A percentile compares a stretch with the other conserved stretches of the same genome.
Conservation (phyloP, 2,888 invertebrate genomes). For the Megamerina dolium region DNA sequence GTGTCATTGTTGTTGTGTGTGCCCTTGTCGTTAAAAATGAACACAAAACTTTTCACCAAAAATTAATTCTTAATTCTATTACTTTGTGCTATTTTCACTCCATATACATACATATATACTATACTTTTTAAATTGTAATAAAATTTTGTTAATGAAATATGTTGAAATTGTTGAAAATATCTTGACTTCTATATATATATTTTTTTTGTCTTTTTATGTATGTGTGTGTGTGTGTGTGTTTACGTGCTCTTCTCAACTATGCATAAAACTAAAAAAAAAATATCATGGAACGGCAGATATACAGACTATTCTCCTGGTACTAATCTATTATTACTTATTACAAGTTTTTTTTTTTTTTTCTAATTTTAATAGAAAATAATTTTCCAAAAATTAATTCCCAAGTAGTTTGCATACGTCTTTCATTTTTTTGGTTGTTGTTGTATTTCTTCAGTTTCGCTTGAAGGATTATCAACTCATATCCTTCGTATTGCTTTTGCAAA, state of each 20-base stretch:
- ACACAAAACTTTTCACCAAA: no score
- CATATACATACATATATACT: constrained; percentile 4
- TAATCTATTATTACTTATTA: constrained; percentile 8
- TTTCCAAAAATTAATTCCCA: background rate
- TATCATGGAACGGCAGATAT: constrained; percentile 30
- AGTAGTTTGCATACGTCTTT: background rate
- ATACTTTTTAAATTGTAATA: constrained; percentile 5
- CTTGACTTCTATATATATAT: no score
- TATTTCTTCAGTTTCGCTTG: background rate
- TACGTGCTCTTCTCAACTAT: no score
- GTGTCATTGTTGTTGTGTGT: constrained; percentile 29
- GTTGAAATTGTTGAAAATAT: constrained; percentile 25
- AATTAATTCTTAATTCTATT: no score
- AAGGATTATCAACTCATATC: no score
- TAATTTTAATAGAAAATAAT: background rate
- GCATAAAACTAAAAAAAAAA: no score
- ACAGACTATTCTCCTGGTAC: constrained; percentile 29
- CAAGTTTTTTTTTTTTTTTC: background rate
- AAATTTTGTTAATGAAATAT: constrained; percentile 20
- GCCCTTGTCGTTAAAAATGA: constrained; percentile 11
- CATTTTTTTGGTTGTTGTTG: background rate
- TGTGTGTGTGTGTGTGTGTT: constrained; percentile 13
- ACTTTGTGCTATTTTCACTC: no score
- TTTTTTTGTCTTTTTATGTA: constrained; percentile 26
- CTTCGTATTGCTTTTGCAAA: no score